Evolutionary conservation across 2,797 vertebrate genomes (phyloP).

Genomic region (Pangasius djambal): DNA sequence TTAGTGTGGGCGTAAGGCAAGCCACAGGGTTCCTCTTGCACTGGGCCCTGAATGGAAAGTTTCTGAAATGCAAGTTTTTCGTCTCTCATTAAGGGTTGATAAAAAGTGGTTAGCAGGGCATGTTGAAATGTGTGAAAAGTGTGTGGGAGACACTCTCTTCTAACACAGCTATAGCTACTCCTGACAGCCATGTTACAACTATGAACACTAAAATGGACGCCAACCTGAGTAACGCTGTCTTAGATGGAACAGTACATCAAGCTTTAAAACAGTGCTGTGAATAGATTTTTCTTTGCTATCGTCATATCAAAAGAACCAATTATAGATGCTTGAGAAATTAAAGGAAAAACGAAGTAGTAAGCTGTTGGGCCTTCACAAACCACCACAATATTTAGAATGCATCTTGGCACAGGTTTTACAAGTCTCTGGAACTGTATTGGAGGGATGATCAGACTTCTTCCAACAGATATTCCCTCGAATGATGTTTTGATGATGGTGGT

Average conservation of each 20-base stretch:
- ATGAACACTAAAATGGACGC: conserved; percentile 5
- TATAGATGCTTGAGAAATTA: background rate
- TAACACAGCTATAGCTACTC: background rate
- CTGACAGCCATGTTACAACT: conserved; percentile 25
- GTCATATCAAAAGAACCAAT: background rate
- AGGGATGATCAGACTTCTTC: background rate
- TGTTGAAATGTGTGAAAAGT: conserved; percentile 26
- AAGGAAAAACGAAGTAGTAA: background rate
- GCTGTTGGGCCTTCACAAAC: background rate
- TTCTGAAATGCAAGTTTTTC: conserved; percentile 40
- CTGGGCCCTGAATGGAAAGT: conserved; percentile 53
- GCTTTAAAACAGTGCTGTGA: background rate
- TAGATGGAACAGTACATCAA: background rate
- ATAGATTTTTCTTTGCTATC: background rate
- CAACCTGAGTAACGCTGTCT: background rate
- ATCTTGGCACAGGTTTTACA: background rate
- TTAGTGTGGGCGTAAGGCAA: conserved; percentile 57
- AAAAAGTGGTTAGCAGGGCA: conserved; percentile 9
- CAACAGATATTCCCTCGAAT: background rate
- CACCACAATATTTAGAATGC: background rate
- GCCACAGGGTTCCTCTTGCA: conserved; percentile 59
- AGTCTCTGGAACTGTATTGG: background rate
- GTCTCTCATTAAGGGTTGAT: conserved; percentile 43
- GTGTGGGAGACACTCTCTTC: background rate
- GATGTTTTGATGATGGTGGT: background rate